Evolutionary conservation across 2,113 vertebrate genomes (phyloP), one percentile per base, ranked within the genome.

Genomic region (Colossoma macropomum): DNA sequence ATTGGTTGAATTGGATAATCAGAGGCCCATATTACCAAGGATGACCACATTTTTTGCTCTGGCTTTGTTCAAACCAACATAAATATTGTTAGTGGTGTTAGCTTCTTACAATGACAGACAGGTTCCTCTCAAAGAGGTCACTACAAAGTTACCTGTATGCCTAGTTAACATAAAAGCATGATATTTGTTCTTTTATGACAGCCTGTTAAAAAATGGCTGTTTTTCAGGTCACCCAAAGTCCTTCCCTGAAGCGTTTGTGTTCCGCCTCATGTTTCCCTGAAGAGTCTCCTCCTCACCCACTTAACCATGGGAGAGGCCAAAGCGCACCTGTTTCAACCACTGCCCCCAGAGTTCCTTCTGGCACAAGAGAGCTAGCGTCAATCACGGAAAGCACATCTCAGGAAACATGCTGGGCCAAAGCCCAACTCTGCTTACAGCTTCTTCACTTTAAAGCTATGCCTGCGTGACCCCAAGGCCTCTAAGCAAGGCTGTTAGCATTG

Each of bases 371-470:
- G 4, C 73, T 34, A 73, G 17, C 59, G 41, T 38, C 70, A 12
- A 52, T 34, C 28, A 25, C 15, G 12, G 25, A 11, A 30, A 30
- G 13, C 16, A 23, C 19, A 50, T 23, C 38, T 12, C 27, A 79
- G 6, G 41, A 69, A 54, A 68, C 28, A 17, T 30, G 30, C 28
- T 66, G 27, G 27, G 23, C 56, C 66, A 17, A 70, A 63, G 72
- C 65, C 50, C 34, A 75, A n/a, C 65, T 66, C 52, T 12, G 28
- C 25, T 19, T 11, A 28, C 48, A 60, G 12, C 79, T 60, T 80
- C 81, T 34, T 79, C 69, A 34, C 79, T 75, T 16, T 21, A 41
- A 77, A 80, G 75, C 13, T 77, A 86, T 15, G 54, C 77, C 34
- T 7, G 34, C 77, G 48, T 17, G 54, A 76, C 54, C n/a, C 66